Evolutionary conservation across 2,797 vertebrate genomes (phyloP).

Genomic region (Eremophila alpestris): DNA sequence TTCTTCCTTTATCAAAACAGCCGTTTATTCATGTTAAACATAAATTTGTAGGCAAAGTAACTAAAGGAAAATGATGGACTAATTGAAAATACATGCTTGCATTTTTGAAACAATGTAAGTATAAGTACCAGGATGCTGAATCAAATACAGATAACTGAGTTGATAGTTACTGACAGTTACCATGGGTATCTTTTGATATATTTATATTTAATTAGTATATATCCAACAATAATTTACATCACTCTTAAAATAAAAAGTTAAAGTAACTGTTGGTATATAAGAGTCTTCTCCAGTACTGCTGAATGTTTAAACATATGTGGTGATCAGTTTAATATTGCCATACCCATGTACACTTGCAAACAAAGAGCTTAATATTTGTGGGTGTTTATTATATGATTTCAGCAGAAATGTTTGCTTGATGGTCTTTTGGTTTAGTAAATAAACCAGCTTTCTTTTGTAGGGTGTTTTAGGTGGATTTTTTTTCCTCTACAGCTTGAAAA

Average conservation of each 20-base stretch:
- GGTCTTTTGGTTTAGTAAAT: neutral
- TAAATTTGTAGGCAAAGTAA: neutral
- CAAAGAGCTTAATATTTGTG: neutral
- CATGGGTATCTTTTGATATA: neutral
- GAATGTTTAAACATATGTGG: neutral
- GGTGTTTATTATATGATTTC: neutral
- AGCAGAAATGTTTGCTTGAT: neutral
- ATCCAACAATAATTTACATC: neutral
- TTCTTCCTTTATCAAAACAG: neutral
- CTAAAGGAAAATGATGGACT: neutral
- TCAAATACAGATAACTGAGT: neutral
- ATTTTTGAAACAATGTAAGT: neutral
- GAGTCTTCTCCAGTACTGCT: neutral
- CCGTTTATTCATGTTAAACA: neutral
- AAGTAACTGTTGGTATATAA: neutral
- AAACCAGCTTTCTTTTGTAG: neutral
- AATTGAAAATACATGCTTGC: neutral
- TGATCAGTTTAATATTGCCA: neutral
- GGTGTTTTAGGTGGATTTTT: rapidly evolving
- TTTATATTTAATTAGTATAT: neutral
- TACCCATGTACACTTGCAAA: neutral
- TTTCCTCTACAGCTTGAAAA: neutral
- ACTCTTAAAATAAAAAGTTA: neutral
- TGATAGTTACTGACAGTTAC: neutral
- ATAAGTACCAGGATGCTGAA: neutral